Evolutionary conservation across 1,140 invertebrate genomes (phyloP), one percentile per base, ranked within the genome.

Genomic region (Limonius californicus): DNA sequence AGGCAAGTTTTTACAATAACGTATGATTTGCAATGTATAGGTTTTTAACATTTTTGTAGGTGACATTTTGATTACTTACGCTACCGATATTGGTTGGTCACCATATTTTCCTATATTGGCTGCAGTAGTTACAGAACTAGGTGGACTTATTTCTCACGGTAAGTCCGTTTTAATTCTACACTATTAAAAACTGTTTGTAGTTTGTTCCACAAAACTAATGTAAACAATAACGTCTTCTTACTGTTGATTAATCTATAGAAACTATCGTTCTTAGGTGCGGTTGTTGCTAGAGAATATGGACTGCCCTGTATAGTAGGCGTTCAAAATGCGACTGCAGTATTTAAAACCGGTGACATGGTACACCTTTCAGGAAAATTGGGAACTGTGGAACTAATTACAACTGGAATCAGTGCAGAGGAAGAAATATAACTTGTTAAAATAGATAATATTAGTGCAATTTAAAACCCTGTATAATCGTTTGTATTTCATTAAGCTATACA

Each of bases 201-300:
- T n/a, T n/a, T n/a, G n/a, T n/a, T n/a, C n/a, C n/a, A n/a, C n/a
- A n/a, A n/a, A n/a, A n/a, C n/a, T n/a, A n/a, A n/a, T n/a, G n/a
- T n/a, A n/a, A n/a, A n/a, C n/a, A n/a, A n/a, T n/a, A n/a, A n/a
- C n/a, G n/a, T n/a, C 43, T 20, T 56, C 23, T 55, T 19, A n/a
- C 43, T 53, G 61, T 20, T 35, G 7, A 35, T 8, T 8, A 35
- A 35, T 35, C 7, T 8, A 35, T 35, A 35, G n/a, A 8, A 8
- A 35, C 7, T 35, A 35, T 8, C 7, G 7, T 8, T n/a, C n/a
- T 35, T 68, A 90, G 89, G 91, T 50, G 91, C 91, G 55, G 91
- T 94, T 0, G 89, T 94, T n/a, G 91, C 91, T 1, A 79, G 91
- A 65, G 92, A 94, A 77, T 94, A 91, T 75, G 90, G 91, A 0